Base-by-base conservation (phyloP, 2,888 invertebrate species). In the Apomyelois bistriatella region DNA sequence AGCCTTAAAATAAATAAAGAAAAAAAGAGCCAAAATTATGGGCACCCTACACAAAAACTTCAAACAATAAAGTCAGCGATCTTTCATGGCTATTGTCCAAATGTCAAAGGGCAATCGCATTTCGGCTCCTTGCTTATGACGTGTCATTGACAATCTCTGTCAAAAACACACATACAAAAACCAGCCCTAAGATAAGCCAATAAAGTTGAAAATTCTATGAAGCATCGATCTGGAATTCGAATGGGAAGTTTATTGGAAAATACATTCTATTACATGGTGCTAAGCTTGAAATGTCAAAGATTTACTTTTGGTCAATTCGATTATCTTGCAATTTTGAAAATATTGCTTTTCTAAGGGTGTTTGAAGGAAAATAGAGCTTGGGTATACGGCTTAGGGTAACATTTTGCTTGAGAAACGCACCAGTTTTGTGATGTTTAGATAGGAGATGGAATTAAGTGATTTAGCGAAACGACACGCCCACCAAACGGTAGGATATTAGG, bases 21-120 rank as follows among this genome's bases (percentile, higher is more conserved):
- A 51, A 52, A 12, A 35, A 38, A 30, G 10, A 28, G 0, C 4
- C 30, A 28, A 38, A 52, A 12, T 50, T 12, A 57, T 57, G 54
- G 49, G 36, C 58, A 60, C 59, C 60, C 59, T 61, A 65, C 52
- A 41, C 53, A 37, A 53, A 58, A 53, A 58, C 59, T 54, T 52
- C 57, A 47, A 55, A 60, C 57, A 60, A 60, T 53, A 48, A 52
- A 55, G 56, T 48, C 47, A 48, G 56, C 54, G 57, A 72, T 69
- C 63, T 64, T 66, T 72, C 67, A 69, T 67, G 57, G 59, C 52
- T 56, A 62, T 70, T 65, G 64, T 61, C 49, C 49, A 32, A 43
- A 51, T 51, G 51, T 51, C 51, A 43, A 42, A 42, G 51, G 51
- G 41, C 42, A 42, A 42, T 32, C 51, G 57, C 62, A 63, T 64